Evolutionary conservation across 2,113 vertebrate species (phyloP).

Genomic region (Nesogale talazaci): DNA sequence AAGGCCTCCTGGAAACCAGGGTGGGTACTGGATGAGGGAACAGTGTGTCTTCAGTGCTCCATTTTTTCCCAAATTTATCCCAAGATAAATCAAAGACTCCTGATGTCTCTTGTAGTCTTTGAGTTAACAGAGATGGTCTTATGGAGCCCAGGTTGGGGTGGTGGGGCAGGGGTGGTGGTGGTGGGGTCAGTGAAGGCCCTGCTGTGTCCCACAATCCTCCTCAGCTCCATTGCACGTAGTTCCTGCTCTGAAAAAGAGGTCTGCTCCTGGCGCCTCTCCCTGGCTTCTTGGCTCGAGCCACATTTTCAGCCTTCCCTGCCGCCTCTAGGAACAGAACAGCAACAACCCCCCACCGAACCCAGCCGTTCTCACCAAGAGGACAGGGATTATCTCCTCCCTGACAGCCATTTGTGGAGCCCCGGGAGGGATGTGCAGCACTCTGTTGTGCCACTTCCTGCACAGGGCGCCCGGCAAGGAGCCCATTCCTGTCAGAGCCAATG

Average conservation of each 20-base stretch:
- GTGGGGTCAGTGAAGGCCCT: not conserved
- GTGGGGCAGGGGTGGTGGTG: not conserved
- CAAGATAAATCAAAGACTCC: not conserved
- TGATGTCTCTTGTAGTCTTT: not conserved
- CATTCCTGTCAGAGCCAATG: not conserved
- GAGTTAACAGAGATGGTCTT: not conserved
- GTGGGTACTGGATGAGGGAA: too few relatives aligned
- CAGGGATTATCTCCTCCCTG: not conserved
- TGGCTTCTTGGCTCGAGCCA: not conserved
- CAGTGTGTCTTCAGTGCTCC: not conserved
- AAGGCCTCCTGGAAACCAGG: constrained; percentile 15
- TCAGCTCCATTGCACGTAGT: not conserved
- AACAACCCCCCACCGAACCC: too few relatives aligned
- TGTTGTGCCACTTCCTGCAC: constrained; percentile 3
- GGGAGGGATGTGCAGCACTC: not conserved
- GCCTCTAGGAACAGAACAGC: not conserved
- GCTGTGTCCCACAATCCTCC: not conserved
- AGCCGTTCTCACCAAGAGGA: not conserved
- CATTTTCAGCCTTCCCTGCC: not conserved
- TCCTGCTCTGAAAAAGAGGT: not conserved
- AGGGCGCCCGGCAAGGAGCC: not conserved
- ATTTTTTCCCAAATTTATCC: not conserved
- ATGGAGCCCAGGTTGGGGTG: not conserved
- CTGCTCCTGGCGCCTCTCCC: not conserved
- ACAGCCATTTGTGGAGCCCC: not conserved